These are phyloP conservation scores for Pelvicachromis taeniatus DNA, from an alignment of 2,113 vertebrate genomes.

Conservation along the genomic window DNA sequence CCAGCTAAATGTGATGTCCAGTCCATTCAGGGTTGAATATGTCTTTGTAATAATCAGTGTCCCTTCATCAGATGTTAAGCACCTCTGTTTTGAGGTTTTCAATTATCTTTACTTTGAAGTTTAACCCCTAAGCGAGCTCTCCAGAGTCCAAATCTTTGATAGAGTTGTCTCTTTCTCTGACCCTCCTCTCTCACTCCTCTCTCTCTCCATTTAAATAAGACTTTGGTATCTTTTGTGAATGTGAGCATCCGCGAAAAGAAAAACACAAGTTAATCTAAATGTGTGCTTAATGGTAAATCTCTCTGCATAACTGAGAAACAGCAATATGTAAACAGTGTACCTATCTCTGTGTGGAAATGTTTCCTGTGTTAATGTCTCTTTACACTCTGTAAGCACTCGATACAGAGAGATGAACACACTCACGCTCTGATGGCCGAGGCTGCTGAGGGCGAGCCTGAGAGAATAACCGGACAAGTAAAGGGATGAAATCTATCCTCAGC, in stretches of 20 bases:
- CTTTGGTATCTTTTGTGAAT: conserved; percentile 40
- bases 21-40: neutral
- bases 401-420: neutral
- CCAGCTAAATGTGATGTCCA: neutral
- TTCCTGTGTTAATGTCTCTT: conserved; percentile 31
- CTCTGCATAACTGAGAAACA: conserved; percentile 39
- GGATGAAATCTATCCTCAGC: neutral
- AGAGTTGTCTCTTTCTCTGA: neutral
- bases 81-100: neutral
- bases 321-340: conserved; percentile 54
- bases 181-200: neutral
- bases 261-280: neutral
- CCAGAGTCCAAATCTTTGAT: neutral
- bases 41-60: neutral
- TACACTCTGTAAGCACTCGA: conserved; percentile 35
- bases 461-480: rapidly evolving
- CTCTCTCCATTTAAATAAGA: conserved; percentile 13
- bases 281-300: conserved; percentile 50
- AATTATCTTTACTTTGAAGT: neutral
- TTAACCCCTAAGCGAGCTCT: neutral
- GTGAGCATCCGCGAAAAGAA: conserved; percentile 17
- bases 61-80: neutral
- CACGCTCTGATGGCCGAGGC: neutral
- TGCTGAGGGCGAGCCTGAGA: neutral
- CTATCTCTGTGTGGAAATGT: conserved; percentile 46